phyloP scores from a whole-genome alignment of 53 echinoderm and acorn worm genomes.

The Henricia sp. region DNA sequence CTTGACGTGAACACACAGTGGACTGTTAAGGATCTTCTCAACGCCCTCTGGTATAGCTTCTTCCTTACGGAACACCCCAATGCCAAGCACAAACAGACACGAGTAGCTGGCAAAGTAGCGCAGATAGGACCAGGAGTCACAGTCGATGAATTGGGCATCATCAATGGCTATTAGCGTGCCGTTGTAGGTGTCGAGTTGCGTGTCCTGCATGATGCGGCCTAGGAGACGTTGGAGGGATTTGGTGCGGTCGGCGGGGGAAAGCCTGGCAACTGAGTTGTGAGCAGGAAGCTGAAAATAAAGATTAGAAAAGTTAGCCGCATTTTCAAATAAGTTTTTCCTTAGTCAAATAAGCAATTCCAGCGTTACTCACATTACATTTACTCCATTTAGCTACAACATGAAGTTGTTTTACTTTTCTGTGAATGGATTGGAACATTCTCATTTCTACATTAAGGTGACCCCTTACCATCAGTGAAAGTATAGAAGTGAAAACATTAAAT shows the following conservation, averaged over 20 bases:
- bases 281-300: conserved; percentile 69
- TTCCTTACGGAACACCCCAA: conserved; percentile 68
- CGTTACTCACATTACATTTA: too few relatives aligned
- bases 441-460: too few relatives aligned
- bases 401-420: too few relatives aligned
- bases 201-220: conserved; percentile 71
- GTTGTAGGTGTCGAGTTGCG: conserved; percentile 56
- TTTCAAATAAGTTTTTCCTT: too few relatives aligned
- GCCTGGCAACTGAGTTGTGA: conserved; percentile 57
- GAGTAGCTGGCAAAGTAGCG: conserved; percentile 71
- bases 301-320: too few relatives aligned
- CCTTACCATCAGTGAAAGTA: too few relatives aligned
- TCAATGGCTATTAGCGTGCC: conserved; percentile 91
- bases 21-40: conserved; percentile 67
- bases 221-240: conserved; percentile 79
- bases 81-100: conserved; percentile 69
- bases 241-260: conserved; percentile 70
- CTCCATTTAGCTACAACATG: too few relatives aligned
- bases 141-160: conserved; percentile 96
- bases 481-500: too few relatives aligned
- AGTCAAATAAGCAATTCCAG: too few relatives aligned
- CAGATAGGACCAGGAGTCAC: conserved; percentile 90
- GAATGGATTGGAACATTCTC: too few relatives aligned
- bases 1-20: conserved; percentile 64
- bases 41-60: conserved; percentile 62